These are phyloP conservation scores for Euwallacea similis DNA, from an alignment of 1,140 invertebrate genomes.

Conservation along the genomic window DNA sequence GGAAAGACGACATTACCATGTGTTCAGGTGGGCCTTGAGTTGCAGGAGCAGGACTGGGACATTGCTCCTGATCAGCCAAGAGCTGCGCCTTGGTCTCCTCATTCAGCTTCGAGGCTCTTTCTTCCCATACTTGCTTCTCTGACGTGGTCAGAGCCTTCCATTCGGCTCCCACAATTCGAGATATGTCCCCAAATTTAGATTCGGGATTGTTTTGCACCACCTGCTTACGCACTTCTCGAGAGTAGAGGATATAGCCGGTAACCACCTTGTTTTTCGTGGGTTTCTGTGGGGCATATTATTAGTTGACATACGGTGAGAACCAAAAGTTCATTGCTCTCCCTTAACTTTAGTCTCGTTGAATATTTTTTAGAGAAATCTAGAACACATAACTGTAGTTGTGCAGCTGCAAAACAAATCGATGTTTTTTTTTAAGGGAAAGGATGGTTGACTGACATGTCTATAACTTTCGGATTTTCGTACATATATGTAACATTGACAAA, in stretches of 20 bases:
- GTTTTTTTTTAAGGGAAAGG: too few species aligned
- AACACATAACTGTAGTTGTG: too few species aligned
- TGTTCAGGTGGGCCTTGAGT: constrained; percentile 38
- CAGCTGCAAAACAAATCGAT: too few species aligned
- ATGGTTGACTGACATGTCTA: too few species aligned
- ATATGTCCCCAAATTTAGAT: constrained; percentile 95
- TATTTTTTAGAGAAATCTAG: too few species aligned
- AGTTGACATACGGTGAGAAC: too few species aligned
- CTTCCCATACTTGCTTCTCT: constrained; percentile 93
- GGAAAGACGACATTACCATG: constrained; percentile 23
- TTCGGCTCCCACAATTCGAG: constrained; percentile 94
- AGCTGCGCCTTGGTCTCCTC: constrained; percentile 71
- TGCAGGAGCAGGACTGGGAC: constrained; percentile 49
- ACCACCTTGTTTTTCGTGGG: constrained; percentile 83
- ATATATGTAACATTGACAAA: too few species aligned
- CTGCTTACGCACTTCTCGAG: constrained; percentile 90
- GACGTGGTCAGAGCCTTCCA: constrained; percentile 88
- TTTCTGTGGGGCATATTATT: constrained; percentile 58
- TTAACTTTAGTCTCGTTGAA: too few species aligned
- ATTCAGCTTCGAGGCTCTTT: constrained; percentile 83
- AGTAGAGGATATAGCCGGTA: constrained; percentile 98
- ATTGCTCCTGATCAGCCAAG: constrained; percentile 56
- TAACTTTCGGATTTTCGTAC: too few species aligned
- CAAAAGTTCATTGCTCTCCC: too few species aligned
- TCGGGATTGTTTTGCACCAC: constrained; percentile 89